Evolutionary conservation across 2,797 vertebrate species (phyloP), one percentile per base, ranked within the genome.

Genomic region (Amblyraja radiata): DNA sequence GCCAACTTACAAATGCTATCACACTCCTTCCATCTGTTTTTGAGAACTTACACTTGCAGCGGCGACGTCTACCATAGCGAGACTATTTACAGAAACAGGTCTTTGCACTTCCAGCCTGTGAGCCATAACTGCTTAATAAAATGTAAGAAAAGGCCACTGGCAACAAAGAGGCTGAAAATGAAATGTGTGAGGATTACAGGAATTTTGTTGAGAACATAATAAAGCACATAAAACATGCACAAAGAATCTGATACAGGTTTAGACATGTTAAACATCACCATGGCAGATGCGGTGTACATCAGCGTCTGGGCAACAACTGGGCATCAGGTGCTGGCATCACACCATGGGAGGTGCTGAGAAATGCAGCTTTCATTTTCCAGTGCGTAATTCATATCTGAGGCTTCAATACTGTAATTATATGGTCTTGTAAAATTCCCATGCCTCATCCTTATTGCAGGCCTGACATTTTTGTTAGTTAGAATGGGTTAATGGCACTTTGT

Each of bases 191-290:
- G 14, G 28, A 88, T n/a, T 88, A 32, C 61, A 32, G 61, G 23
- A 13, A 84, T 86, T 86, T 86, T 86, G 25, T 86, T 61, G 83
- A 86, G 83, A 61, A n/a, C 25, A 28, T 86, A 61, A 14, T 61
- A 86, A 65, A 32, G 28, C 4, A 65, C 28, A 63, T 6, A 65
- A 32, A 32, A 65, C 18, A 88, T 88, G 83, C 58, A 65, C 61
- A 14, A n/a, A 28, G 58, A 88, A 88, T 63, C 58, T 28, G n/a
- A 86, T n/a, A 88, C 5, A 32, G 18, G 28, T n/a, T 88, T 88
- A 28, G 4, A 13, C 63, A 32, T 65, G 2, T 61, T 65, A 32
- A 88, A 88, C 14, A 58, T 32, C 16, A 32, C n/a, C 84, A 23
- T 6, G 18, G 39, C 36, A 46, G 79, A 81, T 81, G 39, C 46